Percentiles rank a stretch among this genome's conserved stretches.
Evolutionary conservation across 2,113 vertebrate species (phyloP).

Genomic region (Phoxinus phoxinus): DNA sequence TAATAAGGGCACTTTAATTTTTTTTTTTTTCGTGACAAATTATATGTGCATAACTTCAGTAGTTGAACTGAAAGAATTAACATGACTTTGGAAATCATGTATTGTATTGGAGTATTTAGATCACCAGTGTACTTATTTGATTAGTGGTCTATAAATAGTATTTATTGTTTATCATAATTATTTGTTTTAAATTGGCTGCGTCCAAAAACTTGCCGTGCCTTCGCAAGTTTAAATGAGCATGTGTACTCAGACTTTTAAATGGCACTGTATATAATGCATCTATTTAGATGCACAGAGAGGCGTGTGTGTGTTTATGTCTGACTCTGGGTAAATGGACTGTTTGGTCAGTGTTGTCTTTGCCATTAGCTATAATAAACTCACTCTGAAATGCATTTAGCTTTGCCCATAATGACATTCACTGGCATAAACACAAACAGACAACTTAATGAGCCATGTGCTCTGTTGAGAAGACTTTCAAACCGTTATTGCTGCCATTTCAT

Average conservation of each 20-base stretch:
- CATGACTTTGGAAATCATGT: too few species aligned
- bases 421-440: neutral
- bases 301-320: slow-evolving; percentile 10
- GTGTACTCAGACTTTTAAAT: slow-evolving; percentile 11
- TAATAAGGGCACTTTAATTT: too few species aligned
- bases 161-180: neutral
- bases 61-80: too few species aligned
- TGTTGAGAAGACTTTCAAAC: neutral
- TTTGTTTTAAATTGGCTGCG: neutral
- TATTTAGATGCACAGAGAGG: slow-evolving; percentile 23
- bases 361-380: slow-evolving; percentile 14
- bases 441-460: neutral
- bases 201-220: neutral
- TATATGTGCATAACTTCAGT: too few species aligned
- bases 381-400: neutral
- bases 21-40: too few species aligned
- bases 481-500: neutral
- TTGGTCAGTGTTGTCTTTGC: slow-evolving; percentile 12
- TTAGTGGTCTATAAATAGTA: neutral
- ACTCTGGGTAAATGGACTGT: neutral
- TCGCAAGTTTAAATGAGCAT: neutral
- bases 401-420: neutral
- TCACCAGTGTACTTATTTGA: neutral
- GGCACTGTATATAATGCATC: neutral
- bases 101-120: too few species aligned